A percentile compares a stretch with the other conserved stretches of the same genome.
Conservation (phyloP, 2,797 vertebrate species). For the Sternarchorhynchus goeldii region DNA sequence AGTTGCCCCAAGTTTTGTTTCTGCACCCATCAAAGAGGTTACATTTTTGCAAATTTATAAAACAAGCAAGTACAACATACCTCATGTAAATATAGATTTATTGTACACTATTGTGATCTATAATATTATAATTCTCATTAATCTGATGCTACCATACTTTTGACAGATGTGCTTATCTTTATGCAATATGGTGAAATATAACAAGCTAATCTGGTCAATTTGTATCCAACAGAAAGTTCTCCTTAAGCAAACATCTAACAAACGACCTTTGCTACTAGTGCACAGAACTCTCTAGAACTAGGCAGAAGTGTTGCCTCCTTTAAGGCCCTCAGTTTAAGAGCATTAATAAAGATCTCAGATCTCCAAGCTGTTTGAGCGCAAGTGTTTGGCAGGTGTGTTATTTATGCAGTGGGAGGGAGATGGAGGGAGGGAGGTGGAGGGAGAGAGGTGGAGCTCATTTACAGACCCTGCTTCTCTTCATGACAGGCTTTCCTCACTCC, state of each 20-base stretch:
- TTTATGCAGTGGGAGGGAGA: conserved; percentile 46
- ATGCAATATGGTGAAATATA: no score
- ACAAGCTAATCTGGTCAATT: no score
- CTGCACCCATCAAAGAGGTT: no score
- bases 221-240: no score
- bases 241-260: not conserved
- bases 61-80: no score
- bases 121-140: no score
- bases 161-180: no score
- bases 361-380: conserved; percentile 26
- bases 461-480: conserved; percentile 27
- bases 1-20: no score
- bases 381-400: conserved; percentile 48
- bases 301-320: conserved; percentile 24
- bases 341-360: conserved; percentile 50
- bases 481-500: conserved; percentile 19
- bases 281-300: conserved; percentile 2
- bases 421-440: conserved; percentile 22
- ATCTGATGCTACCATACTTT: no score
- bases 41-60: no score
- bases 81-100: no score
- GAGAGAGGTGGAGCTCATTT: conserved; percentile 38
- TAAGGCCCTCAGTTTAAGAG: conserved; percentile 15
- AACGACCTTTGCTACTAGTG: not conserved
- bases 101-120: no score